Conservation (phyloP, 2,888 invertebrate species). For the Cataglyphis livida region DNA sequence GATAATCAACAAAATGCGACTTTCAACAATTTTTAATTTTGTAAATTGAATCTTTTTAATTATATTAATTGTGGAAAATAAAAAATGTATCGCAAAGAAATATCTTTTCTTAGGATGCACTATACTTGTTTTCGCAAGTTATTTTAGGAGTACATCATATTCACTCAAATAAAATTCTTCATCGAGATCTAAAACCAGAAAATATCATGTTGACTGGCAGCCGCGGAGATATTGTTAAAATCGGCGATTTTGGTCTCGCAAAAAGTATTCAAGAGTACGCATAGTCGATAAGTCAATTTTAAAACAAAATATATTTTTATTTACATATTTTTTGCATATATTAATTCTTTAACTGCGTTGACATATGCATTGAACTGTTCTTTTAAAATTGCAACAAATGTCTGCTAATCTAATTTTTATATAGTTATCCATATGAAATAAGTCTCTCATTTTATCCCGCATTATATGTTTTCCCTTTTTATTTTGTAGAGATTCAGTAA, state of each 20-base stretch:
- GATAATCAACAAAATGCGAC: not conserved
- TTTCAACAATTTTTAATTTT: conserved; percentile 5
- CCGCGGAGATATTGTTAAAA: conserved; percentile 90
- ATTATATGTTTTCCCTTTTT: not conserved
- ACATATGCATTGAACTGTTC: not conserved
- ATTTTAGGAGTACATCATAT: conserved; percentile 92
- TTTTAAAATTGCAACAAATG: not conserved
- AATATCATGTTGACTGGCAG: conserved; percentile 93
- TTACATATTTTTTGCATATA: not conserved
- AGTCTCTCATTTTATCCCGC: not conserved
- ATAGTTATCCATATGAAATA: not conserved
- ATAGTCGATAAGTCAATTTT: not conserved
- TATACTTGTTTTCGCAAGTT: conserved; percentile 85
- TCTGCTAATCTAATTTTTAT: not conserved
- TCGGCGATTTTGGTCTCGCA: conserved; percentile 95
- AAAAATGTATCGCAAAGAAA: not conserved
- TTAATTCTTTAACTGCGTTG: not conserved
- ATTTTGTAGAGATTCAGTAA: conserved; percentile 37
- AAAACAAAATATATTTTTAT: not conserved
- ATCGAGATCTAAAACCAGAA: conserved; percentile 94
- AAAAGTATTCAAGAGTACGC: conserved; percentile 86
- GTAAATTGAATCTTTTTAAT: not conserved
- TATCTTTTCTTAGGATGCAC: conserved; percentile 75
- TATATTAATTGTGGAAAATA: not conserved
- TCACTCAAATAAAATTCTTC: conserved; percentile 92